Evolutionary conservation across 2,113 vertebrate genomes (phyloP), one percentile per base, ranked within the genome.

Genomic region (Mustela nigripes): DNA sequence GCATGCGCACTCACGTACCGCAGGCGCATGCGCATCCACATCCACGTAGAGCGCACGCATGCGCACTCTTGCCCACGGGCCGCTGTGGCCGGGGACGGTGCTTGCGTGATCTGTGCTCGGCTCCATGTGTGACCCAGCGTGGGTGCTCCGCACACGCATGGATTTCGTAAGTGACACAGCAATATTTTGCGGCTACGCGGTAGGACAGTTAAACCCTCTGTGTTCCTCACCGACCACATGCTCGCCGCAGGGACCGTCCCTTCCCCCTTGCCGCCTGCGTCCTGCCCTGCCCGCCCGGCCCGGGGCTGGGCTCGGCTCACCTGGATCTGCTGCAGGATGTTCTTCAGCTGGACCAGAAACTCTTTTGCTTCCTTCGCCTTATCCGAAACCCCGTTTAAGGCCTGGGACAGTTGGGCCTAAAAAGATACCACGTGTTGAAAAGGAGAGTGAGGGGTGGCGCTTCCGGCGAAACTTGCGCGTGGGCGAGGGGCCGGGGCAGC

Each of bases 351-450:
- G 94, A 99, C 99, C 98, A 99, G 99, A 97, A 99, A 99, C 98
- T 99, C 99, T 98, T 99, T 99, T 9, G 99, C 99, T 93, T 99
- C 99, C 96, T 99, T 99, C 60, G 99, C 99, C 99, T 99, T 99
- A 95, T 99, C 99, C 0, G 99, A 99, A 96, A 99, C 99, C 5
- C 99, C 99, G 56, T 99, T 99, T 98, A 99, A 99, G 76, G 99
- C 99, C 98, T 99, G 99, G 96, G 99, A 99, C 33, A 99, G 98
- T 97, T 99, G 99, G 94, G 99, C 99, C 99, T 99, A 28, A 91
- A 92, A 60, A 93, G 74, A 96, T 22, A 81, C 1, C 74, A 92
- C 0, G 84, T 5, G 16, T 19, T 48, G 58, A 50, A 42, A 53
- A 58, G 33, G 74, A 95, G 95, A 95, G 82, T 58, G 48, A 90